Evolutionary conservation across 2,113 vertebrate genomes (phyloP).

Genomic region (Synodontis membranacea): DNA sequence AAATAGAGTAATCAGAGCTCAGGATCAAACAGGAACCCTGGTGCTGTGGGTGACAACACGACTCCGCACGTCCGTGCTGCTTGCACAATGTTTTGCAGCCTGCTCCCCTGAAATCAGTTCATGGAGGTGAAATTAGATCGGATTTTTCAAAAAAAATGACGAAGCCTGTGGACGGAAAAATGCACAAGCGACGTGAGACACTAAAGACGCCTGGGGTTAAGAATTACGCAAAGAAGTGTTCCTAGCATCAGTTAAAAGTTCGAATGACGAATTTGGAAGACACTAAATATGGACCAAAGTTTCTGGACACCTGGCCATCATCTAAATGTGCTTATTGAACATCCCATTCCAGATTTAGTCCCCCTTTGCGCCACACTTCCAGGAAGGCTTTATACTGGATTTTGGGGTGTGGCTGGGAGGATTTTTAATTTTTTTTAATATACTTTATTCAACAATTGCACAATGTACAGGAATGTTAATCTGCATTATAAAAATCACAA

Average conservation of each 20-base stretch:
- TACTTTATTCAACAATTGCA: too few species aligned
- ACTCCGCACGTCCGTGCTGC: not conserved
- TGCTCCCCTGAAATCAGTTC: not conserved
- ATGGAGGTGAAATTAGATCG: not conserved
- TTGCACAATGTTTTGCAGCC: not conserved
- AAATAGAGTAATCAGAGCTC: not conserved
- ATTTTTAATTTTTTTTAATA: too few species aligned
- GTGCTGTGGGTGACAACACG: not conserved
- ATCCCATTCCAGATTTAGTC: not conserved
- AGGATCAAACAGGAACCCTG: not conserved
- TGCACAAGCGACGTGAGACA: not conserved
- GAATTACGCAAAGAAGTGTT: not conserved
- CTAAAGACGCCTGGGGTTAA: not conserved
- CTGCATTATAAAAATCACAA: too few species aligned
- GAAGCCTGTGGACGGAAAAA: not conserved
- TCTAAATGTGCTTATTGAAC: not conserved
- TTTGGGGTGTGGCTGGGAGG: not conserved
- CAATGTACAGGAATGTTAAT: too few species aligned
- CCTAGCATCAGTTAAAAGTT: not conserved
- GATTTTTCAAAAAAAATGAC: not conserved
- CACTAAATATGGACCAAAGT: not conserved
- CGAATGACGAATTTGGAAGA: not conserved
- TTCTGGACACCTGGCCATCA: not conserved
- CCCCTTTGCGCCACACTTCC: not conserved
- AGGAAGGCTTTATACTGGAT: not conserved